Evolutionary conservation across 2,888 invertebrate species (phyloP), one percentile per base, ranked within the genome.

Genomic region (Dynastes tityus): DNA sequence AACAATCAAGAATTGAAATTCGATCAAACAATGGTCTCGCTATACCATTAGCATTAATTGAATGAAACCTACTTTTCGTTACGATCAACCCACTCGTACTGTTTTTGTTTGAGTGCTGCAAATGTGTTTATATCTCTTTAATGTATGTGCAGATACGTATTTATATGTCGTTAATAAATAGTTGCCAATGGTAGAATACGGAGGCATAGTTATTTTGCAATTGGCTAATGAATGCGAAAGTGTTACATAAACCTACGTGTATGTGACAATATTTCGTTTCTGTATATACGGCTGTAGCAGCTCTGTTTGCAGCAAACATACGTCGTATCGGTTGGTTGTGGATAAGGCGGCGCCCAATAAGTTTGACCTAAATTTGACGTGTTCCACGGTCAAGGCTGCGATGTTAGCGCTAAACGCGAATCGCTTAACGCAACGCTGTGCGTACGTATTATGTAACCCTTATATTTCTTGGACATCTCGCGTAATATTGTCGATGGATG

Each of bases 311-410:
- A 51, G 11, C 5, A 49, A 6, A 49, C 37, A 37, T 37, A 37
- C 32, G 32, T 37, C 32, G 32, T 5, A 5, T 37, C 32, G 32
- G 73, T 51, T 11, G 45, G 8, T 11, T 45, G 22, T 74, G 51
- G 40, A 63, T 63, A 74, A 45, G 77, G 77, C 67, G 77, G 68
- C 68, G 77, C 77, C 73, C 73, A 61, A 61, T 74, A 74, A 73
- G 73, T 61, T 61, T 74, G 77, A 67, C 77, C 77, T 49, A 49
- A 68, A 77, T 77, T 77, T 55, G 29, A 49, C 13, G 55, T 13
- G 29, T 55, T 68, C 45, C 77, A 77, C 77, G 77, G 77, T 77
- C 77, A 77, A 77, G 77, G 77, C 61, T 77, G 22, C 22, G 65
- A 27, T 22, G 45, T 74, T 74, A 61, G 61, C 45, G 40, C 51